phyloP scores from a whole-genome alignment of 2,888 invertebrate species.

The Arrhopalites spinosus region DNA sequence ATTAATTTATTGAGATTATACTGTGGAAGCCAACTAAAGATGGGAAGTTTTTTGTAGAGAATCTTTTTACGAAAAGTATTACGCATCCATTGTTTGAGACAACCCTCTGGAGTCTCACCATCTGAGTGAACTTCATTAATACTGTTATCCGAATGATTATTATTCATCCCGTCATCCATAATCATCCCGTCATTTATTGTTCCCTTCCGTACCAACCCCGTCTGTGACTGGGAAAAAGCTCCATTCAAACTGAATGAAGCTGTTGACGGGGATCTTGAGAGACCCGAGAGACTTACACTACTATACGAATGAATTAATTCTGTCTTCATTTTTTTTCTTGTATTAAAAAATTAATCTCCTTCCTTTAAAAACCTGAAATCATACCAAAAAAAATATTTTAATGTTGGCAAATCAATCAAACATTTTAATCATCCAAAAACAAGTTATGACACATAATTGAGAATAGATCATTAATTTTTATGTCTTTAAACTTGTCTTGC shows the following conservation, averaged over 20 bases:
- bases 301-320: slow-evolving; percentile 54
- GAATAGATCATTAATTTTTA: too few relatives aligned
- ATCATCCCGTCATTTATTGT: not conserved
- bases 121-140: slow-evolving; percentile 26
- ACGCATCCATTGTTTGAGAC: slow-evolving; percentile 37
- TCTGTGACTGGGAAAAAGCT: slow-evolving; percentile 33
- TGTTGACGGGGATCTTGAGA: slow-evolving; percentile 50
- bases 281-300: slow-evolving; percentile 45
- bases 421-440: too few relatives aligned
- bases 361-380: slow-evolving; percentile 1
- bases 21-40: slow-evolving; percentile 57
- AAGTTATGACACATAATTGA: too few relatives aligned
- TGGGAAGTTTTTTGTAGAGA: slow-evolving; percentile 53
- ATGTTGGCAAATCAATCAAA: too few relatives aligned
- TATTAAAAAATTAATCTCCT: not conserved
- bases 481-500: too few relatives aligned
- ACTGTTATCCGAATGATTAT: slow-evolving; percentile 12
- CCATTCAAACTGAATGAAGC: slow-evolving; percentile 32
- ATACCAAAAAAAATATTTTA: too few relatives aligned
- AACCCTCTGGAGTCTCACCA: not conserved
- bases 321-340: slow-evolving; percentile 50
- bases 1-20: slow-evolving; percentile 59
- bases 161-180: slow-evolving; percentile 19
- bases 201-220: slow-evolving; percentile 37
- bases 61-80: slow-evolving; percentile 47